Base-by-base conservation (phyloP, 2,797 vertebrate species). In the Artibeus lituratus region DNA sequence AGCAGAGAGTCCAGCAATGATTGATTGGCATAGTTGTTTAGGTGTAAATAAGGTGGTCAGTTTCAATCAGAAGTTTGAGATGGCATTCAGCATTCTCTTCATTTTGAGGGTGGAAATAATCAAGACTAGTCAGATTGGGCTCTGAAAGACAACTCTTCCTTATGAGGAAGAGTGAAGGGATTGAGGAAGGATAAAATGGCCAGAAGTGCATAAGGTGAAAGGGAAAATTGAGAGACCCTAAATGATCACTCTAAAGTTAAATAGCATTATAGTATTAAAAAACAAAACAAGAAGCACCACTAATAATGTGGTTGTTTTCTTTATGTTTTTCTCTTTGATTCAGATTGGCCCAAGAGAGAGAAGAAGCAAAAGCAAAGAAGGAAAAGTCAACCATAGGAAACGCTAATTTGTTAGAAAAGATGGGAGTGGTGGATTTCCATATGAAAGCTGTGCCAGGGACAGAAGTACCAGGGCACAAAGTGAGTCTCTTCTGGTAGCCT, bases 391-490 rank as follows among this genome's bases (percentile, higher is more conserved):
- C 92, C 80, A 51, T 44, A 15, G 93, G 92, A 87, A 93, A 99
- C 16, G 44, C 98, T 91, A 98, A 98, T 89, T 99, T 99, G 0
- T 91, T 99, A 85, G 99, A 98, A 95, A 98, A 98, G 93, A 98
- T 98, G 0, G 99, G 99, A 35, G 98, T 99, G 69, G 97, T 99
- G 42, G 98, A 99, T 95, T 99, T 99, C 91, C 99, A 98, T 81
- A 99, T 99, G 99, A 99, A 99, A 98, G 99, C 99, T 0, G 99
- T 99, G 49, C 99, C 99, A 8, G 99, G 99, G 78, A 99, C 99
- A 1, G 99, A 99, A 98, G 98, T 99, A 49, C 99, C 99, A 78
- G 99, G 99, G 86, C 99, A 99, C 96, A 99, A 99, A 99, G 99
- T 99, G 97, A 77, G 98, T 9, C 42, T 19, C 32, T 21, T 35